phyloP scores from a whole-genome alignment of 2,113 vertebrate genomes.

The Madoqua kirkii region DNA sequence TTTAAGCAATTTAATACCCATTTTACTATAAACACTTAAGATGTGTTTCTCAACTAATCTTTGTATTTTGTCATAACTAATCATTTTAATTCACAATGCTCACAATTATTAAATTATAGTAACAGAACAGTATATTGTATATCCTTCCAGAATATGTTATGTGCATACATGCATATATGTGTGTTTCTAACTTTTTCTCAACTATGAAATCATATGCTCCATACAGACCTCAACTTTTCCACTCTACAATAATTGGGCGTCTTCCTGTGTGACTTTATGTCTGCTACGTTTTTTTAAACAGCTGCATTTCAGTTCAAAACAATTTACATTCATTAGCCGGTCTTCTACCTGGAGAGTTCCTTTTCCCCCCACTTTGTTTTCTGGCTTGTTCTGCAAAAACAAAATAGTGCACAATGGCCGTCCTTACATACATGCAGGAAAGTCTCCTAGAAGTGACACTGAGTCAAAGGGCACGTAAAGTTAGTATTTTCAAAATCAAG shows the following conservation, averaged over 20 bases:
- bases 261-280: background rate
- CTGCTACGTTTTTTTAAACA: background rate
- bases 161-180: background rate
- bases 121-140: background rate
- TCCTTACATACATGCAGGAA: background rate
- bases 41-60: background rate
- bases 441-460: background rate
- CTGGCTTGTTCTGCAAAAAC: background rate
- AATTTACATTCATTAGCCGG: background rate
- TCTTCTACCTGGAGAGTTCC: background rate
- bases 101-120: background rate
- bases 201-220: background rate
- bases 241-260: background rate
- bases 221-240: background rate
- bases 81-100: background rate
- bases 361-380: background rate
- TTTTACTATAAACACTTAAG: background rate
- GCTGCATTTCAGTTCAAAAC: background rate
- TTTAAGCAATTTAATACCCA: background rate
- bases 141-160: background rate
- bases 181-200: background rate
- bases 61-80: background rate
- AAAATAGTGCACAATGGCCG: background rate
- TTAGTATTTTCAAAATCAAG: constrained; percentile 43
- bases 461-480: background rate